Evolutionary conservation across 92 coral and sea anemone genomes (phyloP).

Genomic region (Meandrina meandrites): DNA sequence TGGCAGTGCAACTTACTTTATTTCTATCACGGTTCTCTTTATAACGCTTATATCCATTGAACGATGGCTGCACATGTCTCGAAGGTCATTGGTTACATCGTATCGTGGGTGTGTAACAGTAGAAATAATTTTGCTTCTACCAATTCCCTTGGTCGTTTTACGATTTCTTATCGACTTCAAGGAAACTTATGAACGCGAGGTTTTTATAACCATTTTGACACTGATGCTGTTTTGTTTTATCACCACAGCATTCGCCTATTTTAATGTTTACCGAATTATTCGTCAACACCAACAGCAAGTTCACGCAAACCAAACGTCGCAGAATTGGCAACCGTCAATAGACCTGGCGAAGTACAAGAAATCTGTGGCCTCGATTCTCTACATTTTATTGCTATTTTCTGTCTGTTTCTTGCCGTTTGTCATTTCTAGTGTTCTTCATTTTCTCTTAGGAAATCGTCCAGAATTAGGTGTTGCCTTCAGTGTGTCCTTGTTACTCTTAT

Average conservation of each 20-base stretch:
- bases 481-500: neutral
- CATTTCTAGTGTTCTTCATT: neutral
- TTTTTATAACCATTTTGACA: no score
- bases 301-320: neutral
- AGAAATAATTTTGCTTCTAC: neutral
- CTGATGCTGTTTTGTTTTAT: neutral
- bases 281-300: conserved; percentile 6
- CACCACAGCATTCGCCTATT: neutral
- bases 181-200: no score
- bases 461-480: neutral
- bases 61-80: conserved; percentile 36
- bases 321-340: neutral
- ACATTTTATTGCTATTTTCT: neutral
- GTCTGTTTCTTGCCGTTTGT: neutral
- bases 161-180: no score
- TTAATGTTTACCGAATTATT: conserved; percentile 16
- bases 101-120: neutral
- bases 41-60: conserved; percentile 12
- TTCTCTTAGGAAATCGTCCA: neutral
- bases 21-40: neutral
- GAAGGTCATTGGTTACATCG: conserved; percentile 4
- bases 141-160: neutral
- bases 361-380: conserved; percentile 5
- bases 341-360: conserved; percentile 3
- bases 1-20: neutral